Evolutionary conservation across 2,888 invertebrate genomes (phyloP).

Genomic region (Drosophila prolongata): DNA sequence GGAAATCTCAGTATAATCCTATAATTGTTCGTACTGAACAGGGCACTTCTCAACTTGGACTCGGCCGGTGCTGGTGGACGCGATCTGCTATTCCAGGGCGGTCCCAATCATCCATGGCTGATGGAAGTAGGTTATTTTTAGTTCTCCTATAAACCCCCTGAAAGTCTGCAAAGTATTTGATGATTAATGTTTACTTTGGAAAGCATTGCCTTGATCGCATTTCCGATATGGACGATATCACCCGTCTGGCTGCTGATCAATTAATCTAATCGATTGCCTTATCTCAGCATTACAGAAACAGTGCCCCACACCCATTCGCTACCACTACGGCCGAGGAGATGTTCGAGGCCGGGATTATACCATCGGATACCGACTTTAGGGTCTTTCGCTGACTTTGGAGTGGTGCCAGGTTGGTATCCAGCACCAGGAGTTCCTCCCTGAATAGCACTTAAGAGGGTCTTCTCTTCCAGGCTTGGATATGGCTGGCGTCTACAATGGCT

Average conservation of each 20-base stretch:
- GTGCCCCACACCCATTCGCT: conserved; percentile 87
- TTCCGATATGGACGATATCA: conserved; percentile 24
- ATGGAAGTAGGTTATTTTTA: conserved; percentile 84
- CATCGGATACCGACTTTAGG: conserved; percentile 89
- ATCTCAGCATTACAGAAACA: conserved; percentile 84
- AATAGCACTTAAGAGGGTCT: neutral
- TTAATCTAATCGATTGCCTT: conserved; percentile 36
- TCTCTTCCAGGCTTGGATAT: conserved; percentile 89
- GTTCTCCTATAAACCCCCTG: neutral
- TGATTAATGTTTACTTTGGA: conserved; percentile 4
- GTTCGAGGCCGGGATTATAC: conserved; percentile 88
- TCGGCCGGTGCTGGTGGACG: conserved; percentile 96
- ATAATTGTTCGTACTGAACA: neutral
- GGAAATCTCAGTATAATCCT: too few species aligned
- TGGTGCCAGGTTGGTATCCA: conserved; percentile 85
- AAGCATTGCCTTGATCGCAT: conserved; percentile 5
- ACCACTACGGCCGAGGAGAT: conserved; percentile 86
- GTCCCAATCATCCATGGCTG: conserved; percentile 89
- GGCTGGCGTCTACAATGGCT: conserved; percentile 89
- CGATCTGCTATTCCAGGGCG: conserved; percentile 95
- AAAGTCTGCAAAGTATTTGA: neutral
- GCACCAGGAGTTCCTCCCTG: neutral
- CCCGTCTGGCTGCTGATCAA: conserved; percentile 22
- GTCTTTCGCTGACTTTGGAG: conserved; percentile 87
- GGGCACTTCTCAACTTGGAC: conserved; percentile 94